Conservation (phyloP, 2,113 vertebrate genomes). For the Camelus dromedarius region DNA sequence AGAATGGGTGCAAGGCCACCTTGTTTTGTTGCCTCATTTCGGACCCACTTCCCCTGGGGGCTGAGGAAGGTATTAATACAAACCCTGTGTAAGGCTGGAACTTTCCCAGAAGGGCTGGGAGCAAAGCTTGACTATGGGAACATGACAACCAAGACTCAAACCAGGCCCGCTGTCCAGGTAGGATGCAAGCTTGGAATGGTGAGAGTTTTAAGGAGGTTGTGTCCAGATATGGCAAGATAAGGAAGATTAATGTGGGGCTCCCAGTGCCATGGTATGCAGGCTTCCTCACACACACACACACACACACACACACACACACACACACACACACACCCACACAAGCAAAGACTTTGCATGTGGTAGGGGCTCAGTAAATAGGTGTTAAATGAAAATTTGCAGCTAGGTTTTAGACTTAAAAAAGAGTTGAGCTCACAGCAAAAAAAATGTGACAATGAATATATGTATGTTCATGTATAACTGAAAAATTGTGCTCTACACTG, state of each 20-base stretch:
- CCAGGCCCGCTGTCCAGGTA: not conserved
- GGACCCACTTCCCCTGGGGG: not conserved
- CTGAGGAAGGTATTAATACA: not conserved
- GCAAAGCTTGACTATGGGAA: not conserved
- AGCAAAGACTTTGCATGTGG: not conserved
- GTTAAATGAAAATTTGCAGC: not conserved
- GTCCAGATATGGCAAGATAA: not conserved
- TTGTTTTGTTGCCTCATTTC: not conserved
- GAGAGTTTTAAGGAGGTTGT: not conserved
- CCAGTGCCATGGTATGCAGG: not conserved
- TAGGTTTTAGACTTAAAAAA: not conserved
- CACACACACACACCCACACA: too few relatives aligned
- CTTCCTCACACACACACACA: not conserved
- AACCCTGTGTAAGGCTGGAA: not conserved
- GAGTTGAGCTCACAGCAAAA: not conserved
- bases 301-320: not conserved
- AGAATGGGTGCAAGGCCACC: not conserved
- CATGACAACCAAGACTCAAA: not conserved
- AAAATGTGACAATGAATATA: too few relatives aligned
- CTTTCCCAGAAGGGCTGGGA: constrained; percentile 19
- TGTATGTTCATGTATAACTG: too few relatives aligned
- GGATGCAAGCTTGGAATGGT: not conserved
- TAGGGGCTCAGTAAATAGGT: not conserved
- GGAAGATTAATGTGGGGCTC: not conserved
- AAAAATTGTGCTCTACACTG: too few relatives aligned